These are phyloP conservation scores for Pluvialis apricaria DNA, from an alignment of 2,113 vertebrate genomes.

Conservation along the genomic window DNA sequence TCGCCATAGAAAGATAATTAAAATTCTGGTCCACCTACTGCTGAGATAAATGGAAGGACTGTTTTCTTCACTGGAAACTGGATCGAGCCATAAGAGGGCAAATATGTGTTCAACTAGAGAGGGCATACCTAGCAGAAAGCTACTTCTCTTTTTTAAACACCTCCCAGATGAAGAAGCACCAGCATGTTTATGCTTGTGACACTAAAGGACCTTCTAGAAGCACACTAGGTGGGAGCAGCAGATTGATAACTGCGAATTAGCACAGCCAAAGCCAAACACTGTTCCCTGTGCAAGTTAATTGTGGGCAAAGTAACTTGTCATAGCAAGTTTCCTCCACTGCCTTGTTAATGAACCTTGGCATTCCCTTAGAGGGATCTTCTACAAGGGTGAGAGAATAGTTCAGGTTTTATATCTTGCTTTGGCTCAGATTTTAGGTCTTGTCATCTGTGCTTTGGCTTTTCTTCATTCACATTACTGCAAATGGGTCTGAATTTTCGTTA, in stretches of 20 bases:
- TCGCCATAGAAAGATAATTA: not conserved
- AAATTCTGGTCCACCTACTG: not conserved
- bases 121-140: not conserved
- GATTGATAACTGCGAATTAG: not conserved
- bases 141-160: not conserved
- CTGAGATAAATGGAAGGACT: not conserved
- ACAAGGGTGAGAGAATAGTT: not conserved
- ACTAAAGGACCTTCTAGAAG: not conserved
- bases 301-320: not conserved
- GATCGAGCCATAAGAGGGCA: not conserved
- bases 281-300: not conserved
- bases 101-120: not conserved
- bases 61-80: not conserved
- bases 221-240: not conserved
- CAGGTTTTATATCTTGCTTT: not conserved
- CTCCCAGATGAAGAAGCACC: not conserved
- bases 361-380: not conserved
- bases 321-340: not conserved
- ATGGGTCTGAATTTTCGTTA: not conserved
- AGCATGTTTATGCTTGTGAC: rapidly evolving
- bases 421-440: not conserved
- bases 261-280: not conserved
- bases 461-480: not conserved
- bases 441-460: not conserved
- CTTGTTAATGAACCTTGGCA: constrained; percentile 2